These are phyloP conservation scores for Catostylus mosaicus DNA, from an alignment of 30 jellyfish, hydroid and myxozoan genomes.

Conservation along the genomic window DNA sequence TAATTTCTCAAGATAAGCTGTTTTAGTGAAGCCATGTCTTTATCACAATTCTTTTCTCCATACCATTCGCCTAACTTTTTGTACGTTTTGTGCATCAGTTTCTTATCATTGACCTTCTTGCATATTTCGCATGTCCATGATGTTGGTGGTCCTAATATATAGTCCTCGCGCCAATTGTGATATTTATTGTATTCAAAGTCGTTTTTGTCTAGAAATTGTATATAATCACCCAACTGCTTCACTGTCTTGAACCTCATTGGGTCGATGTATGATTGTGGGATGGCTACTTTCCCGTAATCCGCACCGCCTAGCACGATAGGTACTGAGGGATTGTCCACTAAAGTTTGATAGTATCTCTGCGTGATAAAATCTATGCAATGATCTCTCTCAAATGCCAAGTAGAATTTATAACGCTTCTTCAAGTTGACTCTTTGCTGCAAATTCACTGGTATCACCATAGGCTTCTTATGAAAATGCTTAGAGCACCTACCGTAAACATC, in stretches of 20 bases:
- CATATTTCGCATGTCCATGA: slow-evolving; percentile 93
- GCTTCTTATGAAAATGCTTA: slow-evolving; percentile 58
- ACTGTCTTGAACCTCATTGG: slow-evolving; percentile 71
- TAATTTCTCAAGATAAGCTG: slow-evolving; percentile 45
- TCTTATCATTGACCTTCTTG: slow-evolving; percentile 57
- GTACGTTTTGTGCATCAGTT: slow-evolving; percentile 38
- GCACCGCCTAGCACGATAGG: slow-evolving; percentile 97
- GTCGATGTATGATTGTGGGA: slow-evolving; percentile 76
- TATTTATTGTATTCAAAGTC: slow-evolving; percentile 81
- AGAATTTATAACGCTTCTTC: slow-evolving; percentile 78
- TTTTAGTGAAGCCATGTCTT: slow-evolving; percentile 34
- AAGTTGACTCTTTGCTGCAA: slow-evolving; percentile 44
- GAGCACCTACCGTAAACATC: slow-evolving; percentile 89
- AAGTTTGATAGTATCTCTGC: slow-evolving; percentile 65
- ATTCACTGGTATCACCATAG: slow-evolving; percentile 60
- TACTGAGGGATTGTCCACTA: slow-evolving; percentile 76
- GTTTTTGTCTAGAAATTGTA: slow-evolving; percentile 77
- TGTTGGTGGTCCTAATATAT: slow-evolving; percentile 71
- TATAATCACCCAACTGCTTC: slow-evolving; percentile 70
- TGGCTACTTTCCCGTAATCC: slow-evolving; percentile 54
- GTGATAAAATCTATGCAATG: slow-evolving; percentile 85
- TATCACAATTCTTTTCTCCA: slow-evolving; percentile 75
- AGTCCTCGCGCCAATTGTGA: slow-evolving; percentile 70
- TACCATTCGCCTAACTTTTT: slow-evolving; percentile 78
- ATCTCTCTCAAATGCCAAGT: slow-evolving; percentile 84